Base-by-base conservation (phyloP, 2,797 vertebrate genomes). In the Malurus splendens region DNA sequence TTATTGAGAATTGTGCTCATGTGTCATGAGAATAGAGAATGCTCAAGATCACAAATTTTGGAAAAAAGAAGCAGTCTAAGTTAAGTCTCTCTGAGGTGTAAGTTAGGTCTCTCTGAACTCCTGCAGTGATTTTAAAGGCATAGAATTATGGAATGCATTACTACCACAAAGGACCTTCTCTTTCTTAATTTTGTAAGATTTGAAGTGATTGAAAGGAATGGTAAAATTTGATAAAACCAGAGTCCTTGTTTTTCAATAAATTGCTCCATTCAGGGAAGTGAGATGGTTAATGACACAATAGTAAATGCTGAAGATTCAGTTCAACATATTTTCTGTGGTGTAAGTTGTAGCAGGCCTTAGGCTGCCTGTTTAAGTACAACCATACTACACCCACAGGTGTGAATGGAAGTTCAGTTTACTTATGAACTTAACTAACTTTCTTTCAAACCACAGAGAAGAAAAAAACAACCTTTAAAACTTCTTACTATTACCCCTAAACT, bases 351-450 rank as follows among this genome's bases (percentile, higher is more conserved):
- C 3, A 86, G 70, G 67, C 59, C 39, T 79, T 48, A 52, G 7
- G 32, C 32, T 55, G 28, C 32, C 18, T 82, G 64, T 57, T 74
- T 86, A 54, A 64, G 18, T 47, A 80, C 15, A 67, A 32, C 44
- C 55, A 50, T 77, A 68, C 19, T 77, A 75, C 36, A 79, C 33
- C 17, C 28, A 45, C 27, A 82, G 45, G 61, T 61, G 30, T 86
- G 71, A 90, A 70, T 41, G 39, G 48, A 82, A 82, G 22, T 78
- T 71, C 52, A 33, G 30, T 68, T 87, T 82, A 87, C 64, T 75
- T 36, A 42, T 25, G 39, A 92, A 93, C 77, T 88, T 59, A 89
- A 86, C 67, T 71, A 70, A 67, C 50, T 77, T 76, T 39, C 59
- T 68, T 90, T 89, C 64, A 87, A 90, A 65, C 25, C 25, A 24